A percentile compares a stretch with the other conserved stretches of the same genome.
Evolutionary conservation across 2,888 invertebrate species (phyloP).

Genomic region (Lasioglossum oenotherae): DNA sequence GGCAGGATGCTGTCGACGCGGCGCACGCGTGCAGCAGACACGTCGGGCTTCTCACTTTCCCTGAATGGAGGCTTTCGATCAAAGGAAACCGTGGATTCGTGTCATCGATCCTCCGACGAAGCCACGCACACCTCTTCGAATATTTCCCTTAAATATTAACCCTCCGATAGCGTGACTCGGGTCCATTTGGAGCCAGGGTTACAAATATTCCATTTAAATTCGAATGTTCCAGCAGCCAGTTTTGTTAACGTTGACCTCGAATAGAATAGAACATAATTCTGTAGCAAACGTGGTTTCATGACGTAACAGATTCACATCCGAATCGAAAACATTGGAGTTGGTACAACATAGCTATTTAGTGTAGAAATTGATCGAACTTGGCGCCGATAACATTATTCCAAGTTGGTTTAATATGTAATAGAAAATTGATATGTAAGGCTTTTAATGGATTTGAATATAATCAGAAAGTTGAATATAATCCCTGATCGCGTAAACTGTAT

Average conservation of each 20-base stretch:
- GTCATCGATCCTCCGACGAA: neutral
- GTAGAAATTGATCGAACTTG: too few species aligned
- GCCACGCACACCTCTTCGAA: neutral
- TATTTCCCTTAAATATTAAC: neutral
- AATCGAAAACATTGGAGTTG: too few species aligned
- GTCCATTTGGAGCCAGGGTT: neutral
- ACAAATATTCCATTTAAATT: constrained; percentile 1
- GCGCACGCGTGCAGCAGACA: neutral
- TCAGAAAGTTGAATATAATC: neutral
- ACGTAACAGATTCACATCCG: too few species aligned
- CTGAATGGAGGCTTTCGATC: constrained; percentile 18
- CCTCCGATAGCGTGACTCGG: neutral
- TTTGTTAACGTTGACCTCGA: neutral
- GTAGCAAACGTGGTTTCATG: too few species aligned
- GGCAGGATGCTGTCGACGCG: constrained; percentile 30
- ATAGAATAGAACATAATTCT: too few species aligned
- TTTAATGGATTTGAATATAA: neutral
- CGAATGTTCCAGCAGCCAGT: neutral
- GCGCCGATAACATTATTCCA: too few species aligned
- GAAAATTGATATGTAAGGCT: neutral
- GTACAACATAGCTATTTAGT: too few species aligned
- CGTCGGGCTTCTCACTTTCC: neutral
- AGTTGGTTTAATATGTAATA: neutral
- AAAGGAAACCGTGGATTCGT: neutral
- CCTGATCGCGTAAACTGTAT: neutral